Percentiles rank a stretch among this genome's conserved stretches.
Conservation (phyloP, 37 sponge, comb jelly and placozoan species). For the Ianthella basta region DNA sequence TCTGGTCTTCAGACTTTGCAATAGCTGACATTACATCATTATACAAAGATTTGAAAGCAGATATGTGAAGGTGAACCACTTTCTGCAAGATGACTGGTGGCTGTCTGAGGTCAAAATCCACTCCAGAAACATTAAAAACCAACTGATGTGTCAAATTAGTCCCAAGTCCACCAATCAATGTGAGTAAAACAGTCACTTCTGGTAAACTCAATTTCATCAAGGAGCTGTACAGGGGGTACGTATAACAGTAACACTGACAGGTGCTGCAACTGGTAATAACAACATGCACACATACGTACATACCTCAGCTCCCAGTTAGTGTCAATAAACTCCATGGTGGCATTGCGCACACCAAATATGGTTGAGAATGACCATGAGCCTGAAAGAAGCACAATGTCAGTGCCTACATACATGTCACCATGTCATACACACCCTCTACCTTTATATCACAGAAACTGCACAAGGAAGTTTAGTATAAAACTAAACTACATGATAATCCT, state of each 20-base stretch:
- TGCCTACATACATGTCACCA: too few relatives aligned
- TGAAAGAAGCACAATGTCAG: neutral
- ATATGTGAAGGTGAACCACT: conserved; percentile 56
- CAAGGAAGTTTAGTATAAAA: too few relatives aligned
- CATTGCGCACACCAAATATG: neutral
- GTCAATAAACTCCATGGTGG: neutral
- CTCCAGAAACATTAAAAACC: neutral
- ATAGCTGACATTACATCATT: neutral
- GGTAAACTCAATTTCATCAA: neutral
- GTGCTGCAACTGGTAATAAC: too few relatives aligned
- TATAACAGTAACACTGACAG: too few relatives aligned
- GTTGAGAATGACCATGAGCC: neutral
- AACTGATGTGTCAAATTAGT: neutral
- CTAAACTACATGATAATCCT: too few relatives aligned
- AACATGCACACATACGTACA: neutral
- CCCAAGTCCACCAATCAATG: neutral
- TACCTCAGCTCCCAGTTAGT: conserved; percentile 10
- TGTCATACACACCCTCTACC: too few relatives aligned
- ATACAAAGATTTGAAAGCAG: conserved; percentile 61
- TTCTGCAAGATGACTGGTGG: conserved; percentile 69
- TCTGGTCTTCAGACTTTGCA: too few relatives aligned
- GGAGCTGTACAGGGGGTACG: neutral
- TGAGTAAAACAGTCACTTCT: neutral
- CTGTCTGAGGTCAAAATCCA: conserved; percentile 59
- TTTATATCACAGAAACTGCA: too few relatives aligned